Evolutionary conservation across 2,113 vertebrate genomes (phyloP).

Genomic region (Odocoileus hemionus): DNA sequence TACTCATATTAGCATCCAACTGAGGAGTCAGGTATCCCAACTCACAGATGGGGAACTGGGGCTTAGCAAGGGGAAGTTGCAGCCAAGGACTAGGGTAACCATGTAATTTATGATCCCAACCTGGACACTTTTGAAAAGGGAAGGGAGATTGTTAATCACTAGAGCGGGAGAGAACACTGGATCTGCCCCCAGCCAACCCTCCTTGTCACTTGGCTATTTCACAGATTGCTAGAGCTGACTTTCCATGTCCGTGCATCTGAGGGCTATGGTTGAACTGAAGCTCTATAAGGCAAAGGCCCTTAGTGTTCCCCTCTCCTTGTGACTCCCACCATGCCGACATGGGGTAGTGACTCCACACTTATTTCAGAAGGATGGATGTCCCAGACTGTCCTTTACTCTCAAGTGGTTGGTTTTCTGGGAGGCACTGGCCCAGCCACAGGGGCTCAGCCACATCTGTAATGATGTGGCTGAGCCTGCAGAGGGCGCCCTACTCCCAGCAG

Average conservation of each 20-base stretch:
- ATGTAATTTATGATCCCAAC: not conserved
- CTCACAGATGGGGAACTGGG: not conserved
- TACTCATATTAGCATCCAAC: not conserved
- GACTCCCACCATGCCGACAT: not conserved
- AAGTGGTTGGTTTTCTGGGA: not conserved
- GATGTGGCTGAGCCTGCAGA: not conserved
- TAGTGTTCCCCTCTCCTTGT: not conserved
- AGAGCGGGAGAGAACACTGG: not conserved
- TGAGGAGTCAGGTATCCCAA: not conserved
- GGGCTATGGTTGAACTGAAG: not conserved
- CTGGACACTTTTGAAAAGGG: not conserved
- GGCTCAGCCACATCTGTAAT: not conserved
- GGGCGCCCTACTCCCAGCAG: not conserved
- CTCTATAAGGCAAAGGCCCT: not conserved
- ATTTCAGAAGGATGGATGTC: not conserved
- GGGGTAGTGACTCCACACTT: not conserved
- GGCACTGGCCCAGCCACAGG: not conserved
- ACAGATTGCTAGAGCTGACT: not conserved
- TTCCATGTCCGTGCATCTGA: not conserved
- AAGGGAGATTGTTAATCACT: not conserved
- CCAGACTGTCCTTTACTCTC: not conserved
- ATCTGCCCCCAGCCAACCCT: not conserved
- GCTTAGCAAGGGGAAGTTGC: not conserved
- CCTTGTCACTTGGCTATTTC: not conserved
- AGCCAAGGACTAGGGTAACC: not conserved